Evolutionary conservation across 2,888 invertebrate genomes (phyloP).

Genomic region (Amitus sp.): DNA sequence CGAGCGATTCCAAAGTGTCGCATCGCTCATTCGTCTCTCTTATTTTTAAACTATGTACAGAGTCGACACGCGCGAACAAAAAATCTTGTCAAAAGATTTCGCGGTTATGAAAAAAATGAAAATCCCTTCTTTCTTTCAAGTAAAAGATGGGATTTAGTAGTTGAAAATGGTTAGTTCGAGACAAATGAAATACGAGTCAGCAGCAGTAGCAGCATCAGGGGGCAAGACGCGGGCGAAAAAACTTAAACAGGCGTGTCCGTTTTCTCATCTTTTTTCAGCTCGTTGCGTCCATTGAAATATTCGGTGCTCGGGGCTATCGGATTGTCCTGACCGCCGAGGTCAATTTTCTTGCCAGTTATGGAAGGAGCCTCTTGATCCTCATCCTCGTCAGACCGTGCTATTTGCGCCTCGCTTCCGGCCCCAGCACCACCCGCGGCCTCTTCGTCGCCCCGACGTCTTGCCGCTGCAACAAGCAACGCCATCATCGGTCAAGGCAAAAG

Average conservation of each 20-base stretch:
- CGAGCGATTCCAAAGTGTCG: background rate
- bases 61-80: background rate
- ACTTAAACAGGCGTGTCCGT: conserved; percentile 70
- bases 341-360: conserved; percentile 62
- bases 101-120: conserved; percentile 3
- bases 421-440: conserved; percentile 72
- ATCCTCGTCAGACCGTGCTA: conserved; percentile 69
- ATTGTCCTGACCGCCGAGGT: conserved; percentile 63
- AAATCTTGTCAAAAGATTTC: background rate
- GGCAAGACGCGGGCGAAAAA: no score
- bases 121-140: no score
- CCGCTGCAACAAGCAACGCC: conserved; percentile 65
- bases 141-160: no score
- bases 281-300: conserved; percentile 71
- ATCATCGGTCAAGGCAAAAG: conserved; percentile 64
- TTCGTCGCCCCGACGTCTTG: conserved; percentile 66
- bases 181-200: conserved; percentile 14
- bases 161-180: conserved; percentile 2
- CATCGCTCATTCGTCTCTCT: conserved; percentile 7
- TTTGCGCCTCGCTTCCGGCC: conserved; percentile 71
- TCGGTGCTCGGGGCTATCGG: conserved; percentile 69
- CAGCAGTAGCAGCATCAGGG: conserved; percentile 14
- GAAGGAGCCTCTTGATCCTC: conserved; percentile 60
- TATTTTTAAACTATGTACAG: conserved; percentile 14
- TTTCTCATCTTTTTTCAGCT: conserved; percentile 69